Conservation (phyloP, 2,888 invertebrate species). For the Chymomyza procnemis region DNA sequence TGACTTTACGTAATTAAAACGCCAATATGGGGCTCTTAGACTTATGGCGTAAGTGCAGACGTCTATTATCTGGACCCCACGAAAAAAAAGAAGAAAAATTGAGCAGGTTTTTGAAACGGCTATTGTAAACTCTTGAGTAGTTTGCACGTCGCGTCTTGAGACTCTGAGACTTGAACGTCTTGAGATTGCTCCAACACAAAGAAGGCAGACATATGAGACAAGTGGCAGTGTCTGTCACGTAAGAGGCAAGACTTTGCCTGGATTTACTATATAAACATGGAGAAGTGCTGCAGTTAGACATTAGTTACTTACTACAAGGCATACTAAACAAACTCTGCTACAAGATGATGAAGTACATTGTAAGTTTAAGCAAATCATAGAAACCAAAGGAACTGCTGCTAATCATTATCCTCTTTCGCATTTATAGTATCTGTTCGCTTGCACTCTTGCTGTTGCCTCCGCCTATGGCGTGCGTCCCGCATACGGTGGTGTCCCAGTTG, state of each 20-base stretch:
- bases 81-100: slow-evolving; percentile 42
- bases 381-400: not conserved
- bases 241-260: slow-evolving; percentile 50
- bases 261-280: slow-evolving; percentile 63
- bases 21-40: not conserved
- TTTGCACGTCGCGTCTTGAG: slow-evolving; percentile 41
- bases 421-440: slow-evolving; percentile 57
- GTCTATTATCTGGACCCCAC: slow-evolving; percentile 60
- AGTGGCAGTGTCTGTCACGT: slow-evolving; percentile 48
- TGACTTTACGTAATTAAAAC: not conserved
- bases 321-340: slow-evolving; percentile 23
- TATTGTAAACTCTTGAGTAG: slow-evolving; percentile 8
- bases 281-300: slow-evolving; percentile 39
- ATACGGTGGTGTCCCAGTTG: slow-evolving; percentile 42
- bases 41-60: slow-evolving; percentile 56
- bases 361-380: slow-evolving; percentile 45
- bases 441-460: slow-evolving; percentile 49
- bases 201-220: not conserved
- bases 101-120: slow-evolving; percentile 22
- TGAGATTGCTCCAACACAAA: slow-evolving; percentile 45
- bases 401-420: slow-evolving; percentile 5
- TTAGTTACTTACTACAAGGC: slow-evolving; percentile 55
- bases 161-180: slow-evolving; percentile 38
- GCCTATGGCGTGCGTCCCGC: slow-evolving; percentile 32
- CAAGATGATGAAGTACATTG: slow-evolving; percentile 65